phyloP scores from a whole-genome alignment of 1,140 invertebrate species.

The Dendrolimus kikuchii region DNA sequence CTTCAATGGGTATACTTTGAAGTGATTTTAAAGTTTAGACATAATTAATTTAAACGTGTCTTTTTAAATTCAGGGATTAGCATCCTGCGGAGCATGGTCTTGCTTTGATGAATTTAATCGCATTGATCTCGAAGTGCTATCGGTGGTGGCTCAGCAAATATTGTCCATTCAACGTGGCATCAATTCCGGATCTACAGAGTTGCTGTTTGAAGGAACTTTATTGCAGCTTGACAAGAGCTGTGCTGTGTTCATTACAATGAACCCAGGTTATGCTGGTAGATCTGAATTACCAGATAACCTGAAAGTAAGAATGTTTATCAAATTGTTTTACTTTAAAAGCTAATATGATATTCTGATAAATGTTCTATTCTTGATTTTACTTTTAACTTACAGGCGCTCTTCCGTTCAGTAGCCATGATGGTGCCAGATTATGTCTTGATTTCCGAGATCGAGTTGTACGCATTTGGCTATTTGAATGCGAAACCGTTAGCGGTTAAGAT shows the following conservation, averaged over 20 bases:
- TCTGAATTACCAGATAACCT: slow-evolving; percentile 95
- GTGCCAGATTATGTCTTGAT: slow-evolving; percentile 97
- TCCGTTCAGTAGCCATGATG: slow-evolving; percentile 98
- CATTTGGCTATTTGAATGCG: slow-evolving; percentile 93
- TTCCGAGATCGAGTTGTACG: slow-evolving; percentile 94
- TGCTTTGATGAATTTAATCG: slow-evolving; percentile 98
- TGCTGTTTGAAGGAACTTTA: slow-evolving; percentile 93
- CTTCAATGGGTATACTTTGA: too few species aligned
- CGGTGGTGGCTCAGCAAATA: slow-evolving; percentile 94
- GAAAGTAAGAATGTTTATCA: slow-evolving; percentile 75
- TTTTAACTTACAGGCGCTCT: slow-evolving; percentile 79
- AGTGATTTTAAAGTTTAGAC: background rate
- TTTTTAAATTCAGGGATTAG: slow-evolving; percentile 79
- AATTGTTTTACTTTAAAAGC: background rate
- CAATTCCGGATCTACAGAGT: slow-evolving; percentile 79
- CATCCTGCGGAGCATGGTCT: slow-evolving; percentile 96
- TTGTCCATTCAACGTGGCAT: slow-evolving; percentile 85
- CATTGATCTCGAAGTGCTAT: slow-evolving; percentile 90
- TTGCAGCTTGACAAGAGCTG: slow-evolving; percentile 91
- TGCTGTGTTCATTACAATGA: slow-evolving; percentile 97
- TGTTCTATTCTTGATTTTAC: background rate
- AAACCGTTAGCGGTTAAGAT: slow-evolving; percentile 94
- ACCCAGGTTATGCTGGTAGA: slow-evolving; percentile 93
- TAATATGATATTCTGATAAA: background rate
- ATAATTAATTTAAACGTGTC: slow-evolving; percentile 1